phyloP scores from a whole-genome alignment of 2,888 invertebrate species.

The Lottia scabra region DNA sequence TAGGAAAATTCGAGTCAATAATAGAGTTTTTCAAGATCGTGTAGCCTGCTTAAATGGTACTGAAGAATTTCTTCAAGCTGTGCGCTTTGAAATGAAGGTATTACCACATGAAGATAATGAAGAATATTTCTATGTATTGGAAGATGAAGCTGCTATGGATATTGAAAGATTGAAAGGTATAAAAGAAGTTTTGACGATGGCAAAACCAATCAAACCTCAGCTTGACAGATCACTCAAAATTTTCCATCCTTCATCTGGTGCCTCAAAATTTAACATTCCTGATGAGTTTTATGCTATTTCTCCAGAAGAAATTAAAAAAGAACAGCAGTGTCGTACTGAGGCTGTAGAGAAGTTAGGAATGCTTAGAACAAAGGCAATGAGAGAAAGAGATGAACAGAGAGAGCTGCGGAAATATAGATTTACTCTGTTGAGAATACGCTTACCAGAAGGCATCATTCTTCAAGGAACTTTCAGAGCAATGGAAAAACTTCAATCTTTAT shows the following conservation, averaged over 20 bases:
- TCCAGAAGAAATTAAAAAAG: slow-evolving; percentile 85
- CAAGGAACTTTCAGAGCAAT: slow-evolving; percentile 91
- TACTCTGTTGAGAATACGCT: slow-evolving; percentile 85
- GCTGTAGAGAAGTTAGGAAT: slow-evolving; percentile 84
- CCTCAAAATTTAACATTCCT: slow-evolving; percentile 77
- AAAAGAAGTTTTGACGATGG: slow-evolving; percentile 81
- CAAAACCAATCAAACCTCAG: slow-evolving; percentile 85
- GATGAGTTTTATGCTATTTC: slow-evolving; percentile 86
- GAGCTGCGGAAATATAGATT: slow-evolving; percentile 80
- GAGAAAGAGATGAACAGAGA: slow-evolving; percentile 87
- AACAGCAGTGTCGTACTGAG: slow-evolving; percentile 74
- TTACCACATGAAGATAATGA: slow-evolving; percentile 56
- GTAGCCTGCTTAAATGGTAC: slow-evolving; percentile 85
- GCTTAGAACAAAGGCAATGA: slow-evolving; percentile 93
- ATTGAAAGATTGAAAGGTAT: slow-evolving; percentile 73
- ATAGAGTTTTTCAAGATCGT: slow-evolving; percentile 84
- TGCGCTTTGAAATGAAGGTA: slow-evolving; percentile 78
- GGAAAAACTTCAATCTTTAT: slow-evolving; percentile 81
- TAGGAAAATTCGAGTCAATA: slow-evolving; percentile 87
- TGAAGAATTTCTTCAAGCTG: slow-evolving; percentile 83
- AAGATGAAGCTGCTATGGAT: slow-evolving; percentile 51
- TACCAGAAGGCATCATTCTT: slow-evolving; percentile 76
- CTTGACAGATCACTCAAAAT: slow-evolving; percentile 76
- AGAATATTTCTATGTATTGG: slow-evolving; percentile 72
- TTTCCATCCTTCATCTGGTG: slow-evolving; percentile 45